Conservation (phyloP, 2,888 invertebrate genomes). For the Theretra japonica region DNA sequence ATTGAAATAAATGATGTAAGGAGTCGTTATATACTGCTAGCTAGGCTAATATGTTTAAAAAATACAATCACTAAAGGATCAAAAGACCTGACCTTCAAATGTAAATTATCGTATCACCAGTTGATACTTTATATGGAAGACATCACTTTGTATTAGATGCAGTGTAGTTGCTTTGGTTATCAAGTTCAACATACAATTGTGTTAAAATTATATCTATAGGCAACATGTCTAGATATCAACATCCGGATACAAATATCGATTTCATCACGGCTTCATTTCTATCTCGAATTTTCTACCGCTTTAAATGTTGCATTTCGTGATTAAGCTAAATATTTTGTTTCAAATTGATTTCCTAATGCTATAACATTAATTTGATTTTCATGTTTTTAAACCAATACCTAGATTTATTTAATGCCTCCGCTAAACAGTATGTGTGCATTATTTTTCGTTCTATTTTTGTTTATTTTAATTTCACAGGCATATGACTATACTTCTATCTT, state of each 20-base stretch:
- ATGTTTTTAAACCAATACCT: slow-evolving; percentile 17
- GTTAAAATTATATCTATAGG: too few species aligned
- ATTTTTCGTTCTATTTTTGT: slow-evolving; percentile 19
- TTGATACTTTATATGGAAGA: too few species aligned
- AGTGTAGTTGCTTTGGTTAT: too few species aligned
- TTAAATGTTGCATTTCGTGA: slow-evolving; percentile 53
- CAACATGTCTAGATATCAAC: neutral
- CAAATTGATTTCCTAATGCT: slow-evolving; percentile 37
- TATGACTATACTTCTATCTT: slow-evolving; percentile 18
- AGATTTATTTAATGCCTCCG: slow-evolving; percentile 30
- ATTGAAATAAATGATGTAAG: neutral
- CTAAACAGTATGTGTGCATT: slow-evolving; percentile 29
- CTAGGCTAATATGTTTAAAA: too few species aligned
- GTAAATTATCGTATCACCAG: too few species aligned
- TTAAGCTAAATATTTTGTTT: slow-evolving; percentile 19
- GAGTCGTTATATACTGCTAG: neutral
- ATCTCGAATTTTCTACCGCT: slow-evolving; percentile 46
- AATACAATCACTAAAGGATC: too few species aligned
- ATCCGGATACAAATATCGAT: neutral
- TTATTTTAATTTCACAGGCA: slow-evolving; percentile 32
- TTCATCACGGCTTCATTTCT: slow-evolving; percentile 27
- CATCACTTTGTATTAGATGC: too few species aligned
- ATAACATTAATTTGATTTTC: slow-evolving; percentile 34
- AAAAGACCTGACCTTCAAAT: too few species aligned
- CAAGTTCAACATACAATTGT: too few species aligned